These are phyloP conservation scores for Pristionchus maxplancki DNA, from an alignment of 2,888 invertebrate genomes.

Conservation along the genomic window DNA sequence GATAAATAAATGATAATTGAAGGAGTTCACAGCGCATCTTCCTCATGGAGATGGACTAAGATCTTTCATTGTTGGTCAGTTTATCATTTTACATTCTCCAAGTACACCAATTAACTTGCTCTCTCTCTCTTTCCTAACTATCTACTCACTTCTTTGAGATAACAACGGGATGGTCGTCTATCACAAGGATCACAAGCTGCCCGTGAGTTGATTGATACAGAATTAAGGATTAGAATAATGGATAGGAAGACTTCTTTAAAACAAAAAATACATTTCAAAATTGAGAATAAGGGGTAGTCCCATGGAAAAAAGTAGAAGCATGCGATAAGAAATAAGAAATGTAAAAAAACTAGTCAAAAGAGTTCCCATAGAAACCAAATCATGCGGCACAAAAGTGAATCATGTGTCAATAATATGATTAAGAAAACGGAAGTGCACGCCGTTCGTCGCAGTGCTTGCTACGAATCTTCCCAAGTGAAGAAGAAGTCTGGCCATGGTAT, in stretches of 20 bases:
- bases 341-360: no score
- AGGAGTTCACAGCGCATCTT: slow-evolving; percentile 57
- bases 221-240: neutral
- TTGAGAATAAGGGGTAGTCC: neutral
- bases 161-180: slow-evolving; percentile 75
- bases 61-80: slow-evolving; percentile 63
- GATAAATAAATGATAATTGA: no score
- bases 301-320: no score
- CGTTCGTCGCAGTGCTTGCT: slow-evolving; percentile 74
- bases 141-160: slow-evolving; percentile 55
- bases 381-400: no score
- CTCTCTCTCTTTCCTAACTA: no score
- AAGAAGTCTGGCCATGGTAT: slow-evolving; percentile 14
- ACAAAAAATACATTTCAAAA: neutral
- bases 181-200: slow-evolving; percentile 71
- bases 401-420: no score
- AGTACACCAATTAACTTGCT: no score
- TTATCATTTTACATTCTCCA: no score
- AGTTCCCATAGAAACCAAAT: no score
- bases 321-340: no score
- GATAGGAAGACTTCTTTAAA: neutral
- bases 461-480: slow-evolving; percentile 65
- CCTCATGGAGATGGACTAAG: slow-evolving; percentile 67
- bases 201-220: slow-evolving; percentile 57
- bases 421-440: slow-evolving; percentile 71